A percentile compares a stretch with the other conserved stretches of the same genome.
Evolutionary conservation across 2,888 invertebrate genomes (phyloP).

Genomic region (Eupithecia tripunctaria): DNA sequence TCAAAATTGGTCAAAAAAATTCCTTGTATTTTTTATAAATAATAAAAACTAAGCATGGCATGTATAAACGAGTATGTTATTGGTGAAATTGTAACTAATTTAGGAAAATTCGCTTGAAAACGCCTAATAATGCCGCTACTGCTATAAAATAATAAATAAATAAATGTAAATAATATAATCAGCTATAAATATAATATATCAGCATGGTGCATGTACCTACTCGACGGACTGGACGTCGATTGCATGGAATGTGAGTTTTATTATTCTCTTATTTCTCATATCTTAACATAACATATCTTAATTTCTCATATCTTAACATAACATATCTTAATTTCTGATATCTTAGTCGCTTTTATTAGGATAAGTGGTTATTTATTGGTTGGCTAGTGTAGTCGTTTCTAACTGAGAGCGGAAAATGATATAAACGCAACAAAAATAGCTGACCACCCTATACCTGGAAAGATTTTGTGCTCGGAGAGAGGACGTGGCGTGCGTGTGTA

Average conservation of each 20-base stretch:
- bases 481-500: no score
- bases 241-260: conserved; percentile 40
- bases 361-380: neutral
- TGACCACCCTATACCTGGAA: no score
- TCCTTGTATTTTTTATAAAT: neutral
- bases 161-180: neutral
- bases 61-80: neutral
- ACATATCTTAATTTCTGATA: no score
- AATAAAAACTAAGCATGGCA: neutral
- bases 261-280: neutral
- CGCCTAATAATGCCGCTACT: neutral
- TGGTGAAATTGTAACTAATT: neutral
- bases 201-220: conserved; percentile 30
- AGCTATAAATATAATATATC: neutral
- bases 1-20: no score
- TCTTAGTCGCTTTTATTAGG: neutral
- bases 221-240: neutral
- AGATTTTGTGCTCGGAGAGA: no score
- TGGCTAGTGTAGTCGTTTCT: neutral
- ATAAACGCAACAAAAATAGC: neutral
- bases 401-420: neutral
- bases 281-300: no score
- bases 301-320: no score
- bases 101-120: neutral
- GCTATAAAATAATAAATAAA: neutral